phyloP scores from a whole-genome alignment of 2,113 vertebrate genomes.

The Corynorhinus townsendii region DNA sequence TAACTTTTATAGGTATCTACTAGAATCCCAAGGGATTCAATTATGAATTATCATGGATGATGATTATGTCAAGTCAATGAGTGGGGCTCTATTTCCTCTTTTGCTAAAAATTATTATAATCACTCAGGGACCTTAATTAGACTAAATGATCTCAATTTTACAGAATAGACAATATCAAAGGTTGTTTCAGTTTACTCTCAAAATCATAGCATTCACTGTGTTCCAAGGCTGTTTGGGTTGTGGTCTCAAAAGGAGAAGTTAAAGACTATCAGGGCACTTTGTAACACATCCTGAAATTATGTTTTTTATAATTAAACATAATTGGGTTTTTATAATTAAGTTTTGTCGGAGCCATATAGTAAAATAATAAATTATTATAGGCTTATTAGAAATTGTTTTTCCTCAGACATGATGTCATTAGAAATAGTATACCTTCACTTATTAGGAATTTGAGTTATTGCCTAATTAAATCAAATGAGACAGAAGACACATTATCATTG shows the following conservation, averaged over 20 bases:
- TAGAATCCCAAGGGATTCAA: neutral
- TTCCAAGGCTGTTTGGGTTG: neutral
- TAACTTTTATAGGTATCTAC: neutral
- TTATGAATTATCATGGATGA: neutral
- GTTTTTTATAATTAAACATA: neutral
- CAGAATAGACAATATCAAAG: neutral
- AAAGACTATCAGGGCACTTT: neutral
- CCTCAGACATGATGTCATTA: conserved; percentile 19
- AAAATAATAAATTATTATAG: conserved; percentile 2
- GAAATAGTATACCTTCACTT: neutral
- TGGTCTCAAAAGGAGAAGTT: neutral
- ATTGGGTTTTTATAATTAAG: neutral
- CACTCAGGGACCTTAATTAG: neutral
- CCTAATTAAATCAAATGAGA: neutral
- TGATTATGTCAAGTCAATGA: neutral
- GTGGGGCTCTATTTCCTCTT: neutral
- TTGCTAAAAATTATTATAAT: neutral
- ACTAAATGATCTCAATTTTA: neutral
- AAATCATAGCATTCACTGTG: neutral
- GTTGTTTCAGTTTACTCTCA: neutral
- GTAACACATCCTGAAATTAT: neutral
- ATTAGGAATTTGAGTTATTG: conserved; percentile 6
- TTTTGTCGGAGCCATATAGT: neutral
- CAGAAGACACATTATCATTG: neutral
- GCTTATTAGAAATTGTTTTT: conserved; percentile 30